These are phyloP conservation scores for Gobio occitaniae DNA, from an alignment of 2,797 vertebrate genomes.

Conservation along the genomic window DNA sequence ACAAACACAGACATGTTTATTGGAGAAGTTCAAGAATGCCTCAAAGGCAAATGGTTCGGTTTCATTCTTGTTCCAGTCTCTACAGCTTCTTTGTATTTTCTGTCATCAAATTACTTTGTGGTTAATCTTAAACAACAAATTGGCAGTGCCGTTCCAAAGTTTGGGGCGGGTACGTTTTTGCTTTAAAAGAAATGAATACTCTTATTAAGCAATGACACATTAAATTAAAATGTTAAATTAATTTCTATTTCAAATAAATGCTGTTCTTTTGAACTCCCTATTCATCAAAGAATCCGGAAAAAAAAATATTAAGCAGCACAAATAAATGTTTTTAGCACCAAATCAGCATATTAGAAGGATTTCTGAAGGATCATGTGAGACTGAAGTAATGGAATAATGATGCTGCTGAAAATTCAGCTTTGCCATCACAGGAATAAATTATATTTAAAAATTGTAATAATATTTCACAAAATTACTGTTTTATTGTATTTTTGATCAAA, in stretches of 20 bases:
- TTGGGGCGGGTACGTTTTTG: background rate
- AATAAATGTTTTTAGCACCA: background rate
- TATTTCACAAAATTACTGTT: background rate
- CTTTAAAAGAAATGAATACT: background rate
- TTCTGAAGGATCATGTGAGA: background rate
- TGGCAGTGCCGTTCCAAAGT: background rate
- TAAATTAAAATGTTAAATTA: background rate
- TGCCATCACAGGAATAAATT: background rate
- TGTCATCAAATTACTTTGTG: background rate
- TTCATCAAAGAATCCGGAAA: background rate
- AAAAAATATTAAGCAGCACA: background rate
- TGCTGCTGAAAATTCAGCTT: background rate
- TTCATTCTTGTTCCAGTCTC: background rate
- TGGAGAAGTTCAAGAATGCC: background rate
- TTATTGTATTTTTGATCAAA: background rate
- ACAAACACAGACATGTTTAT: constrained; percentile 12
- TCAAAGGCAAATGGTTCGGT: background rate
- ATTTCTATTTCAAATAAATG: background rate
- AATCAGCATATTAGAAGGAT: background rate
- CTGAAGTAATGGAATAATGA: background rate
- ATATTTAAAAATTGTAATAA: background rate
- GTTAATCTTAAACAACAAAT: background rate
- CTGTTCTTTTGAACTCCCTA: background rate
- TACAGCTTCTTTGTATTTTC: background rate
- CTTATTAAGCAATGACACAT: background rate